Evolutionary conservation across 2,888 invertebrate species (phyloP), one percentile per base, ranked within the genome.

Genomic region (Crematogaster levior): DNA sequence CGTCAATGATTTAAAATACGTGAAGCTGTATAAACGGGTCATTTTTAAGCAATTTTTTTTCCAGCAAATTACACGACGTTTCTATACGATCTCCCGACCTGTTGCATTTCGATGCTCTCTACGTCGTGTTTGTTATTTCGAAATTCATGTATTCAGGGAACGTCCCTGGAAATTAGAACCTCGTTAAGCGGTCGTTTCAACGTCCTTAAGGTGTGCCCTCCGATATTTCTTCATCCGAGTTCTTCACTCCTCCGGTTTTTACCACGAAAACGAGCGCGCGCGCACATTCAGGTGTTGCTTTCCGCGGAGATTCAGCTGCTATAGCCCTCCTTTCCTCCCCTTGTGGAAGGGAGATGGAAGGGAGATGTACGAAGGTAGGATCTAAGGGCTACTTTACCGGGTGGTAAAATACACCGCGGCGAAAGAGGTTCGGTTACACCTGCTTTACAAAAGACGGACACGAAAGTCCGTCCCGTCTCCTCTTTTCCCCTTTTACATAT

Each of bases 261-360:
- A 56, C 30, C 30, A 27, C 37, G 53, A 21, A 51, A 51, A 51
- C 48, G 48, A 21, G 48, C 27, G 51, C 53, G 63, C 65, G 53
- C 79, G 82, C 84, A 85, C 85, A 89, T 87, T 92, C 93, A 92
- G 93, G 92, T 93, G 93, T 88, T 87, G 88, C 87, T 90, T 90
- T 89, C 85, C 88, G 89, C 85, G 85, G 88, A 87, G 89, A 91
- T 90, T 92, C 93, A 93, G 93, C 93, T 93, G 93, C 92, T 88
- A 85, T 73, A 83, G 82, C 84, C 84, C 82, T 87, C 80, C 84
- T 73, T 72, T 66, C 58, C 73, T 51, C 72, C 63, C 63, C 30
- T 27, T 51, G 58, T 65, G 79, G 24, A 72, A 58, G 21, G 68
- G 56, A 40, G 34, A 46, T 66, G 60, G 51, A 40, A 65, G 75